Evolutionary conservation across 2,888 invertebrate species (phyloP).

Genomic region (Tetramorium bicarinatum): DNA sequence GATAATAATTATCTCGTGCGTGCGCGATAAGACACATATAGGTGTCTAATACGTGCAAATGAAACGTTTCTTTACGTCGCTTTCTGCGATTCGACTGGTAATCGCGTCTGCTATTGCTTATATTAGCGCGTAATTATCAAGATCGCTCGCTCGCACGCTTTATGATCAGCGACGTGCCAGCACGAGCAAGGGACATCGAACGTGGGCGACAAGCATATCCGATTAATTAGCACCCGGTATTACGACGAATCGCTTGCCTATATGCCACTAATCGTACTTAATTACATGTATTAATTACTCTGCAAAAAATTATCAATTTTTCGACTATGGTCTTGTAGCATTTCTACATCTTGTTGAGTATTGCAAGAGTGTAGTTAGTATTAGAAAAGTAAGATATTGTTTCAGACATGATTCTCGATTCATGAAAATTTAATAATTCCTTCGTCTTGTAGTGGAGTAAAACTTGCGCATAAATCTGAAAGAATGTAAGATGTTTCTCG

Average conservation of each 20-base stretch:
- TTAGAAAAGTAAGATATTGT: background rate
- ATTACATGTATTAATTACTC: background rate
- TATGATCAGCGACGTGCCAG: slow-evolving; percentile 23
- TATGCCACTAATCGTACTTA: background rate
- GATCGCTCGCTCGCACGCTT: slow-evolving; percentile 22
- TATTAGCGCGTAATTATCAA: slow-evolving; percentile 45
- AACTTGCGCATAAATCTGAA: background rate
- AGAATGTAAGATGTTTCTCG: background rate
- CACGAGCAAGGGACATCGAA: slow-evolving; percentile 8
- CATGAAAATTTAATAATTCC: background rate
- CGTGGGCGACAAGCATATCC: slow-evolving; percentile 26
- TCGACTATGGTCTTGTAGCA: background rate
- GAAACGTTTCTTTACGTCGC: background rate
- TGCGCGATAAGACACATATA: slow-evolving; percentile 1
- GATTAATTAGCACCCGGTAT: slow-evolving; percentile 44
- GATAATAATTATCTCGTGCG: slow-evolving; percentile 13
- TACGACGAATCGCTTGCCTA: background rate
- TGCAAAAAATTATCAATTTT: background rate
- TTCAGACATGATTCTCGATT: background rate
- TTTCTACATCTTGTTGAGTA: background rate
- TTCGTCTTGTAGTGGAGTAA: background rate
- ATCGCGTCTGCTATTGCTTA: slow-evolving; percentile 24
- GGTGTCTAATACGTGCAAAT: slow-evolving; percentile 2
- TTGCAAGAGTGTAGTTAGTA: background rate
- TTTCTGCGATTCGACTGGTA: slow-evolving; percentile 21